phyloP scores from a whole-genome alignment of 2,888 invertebrate genomes.

The Apoda limacodes region DNA sequence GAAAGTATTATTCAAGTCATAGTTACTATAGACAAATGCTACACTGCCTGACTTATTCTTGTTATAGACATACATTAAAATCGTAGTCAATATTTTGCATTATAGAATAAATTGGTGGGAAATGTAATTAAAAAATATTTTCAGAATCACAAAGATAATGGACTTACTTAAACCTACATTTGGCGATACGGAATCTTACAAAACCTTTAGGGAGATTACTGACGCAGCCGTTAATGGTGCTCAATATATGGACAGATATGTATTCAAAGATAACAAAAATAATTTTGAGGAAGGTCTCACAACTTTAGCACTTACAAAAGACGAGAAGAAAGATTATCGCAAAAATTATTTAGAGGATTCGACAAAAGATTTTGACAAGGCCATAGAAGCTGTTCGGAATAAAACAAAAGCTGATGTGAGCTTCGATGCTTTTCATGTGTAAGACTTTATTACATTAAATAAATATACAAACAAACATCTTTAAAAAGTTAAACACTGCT shows the following conservation, averaged over 20 bases:
- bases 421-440: constrained; percentile 45
- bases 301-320: constrained; percentile 14
- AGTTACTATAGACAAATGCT: no score
- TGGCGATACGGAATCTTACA: constrained; percentile 44
- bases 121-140: no score
- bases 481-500: no score
- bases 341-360: constrained; percentile 16
- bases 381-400: constrained; percentile 27
- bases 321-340: constrained; percentile 19
- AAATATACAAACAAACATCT: no score
- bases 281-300: constrained; percentile 16
- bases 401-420: constrained; percentile 22
- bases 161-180: constrained; percentile 49
- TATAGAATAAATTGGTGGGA: no score
- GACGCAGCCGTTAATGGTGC: constrained; percentile 33
- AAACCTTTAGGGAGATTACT: constrained; percentile 34
- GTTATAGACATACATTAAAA: no score
- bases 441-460: constrained; percentile 35
- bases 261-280: constrained; percentile 25
- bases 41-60: no score
- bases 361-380: constrained; percentile 31
- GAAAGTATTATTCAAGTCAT: no score
- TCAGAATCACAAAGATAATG: constrained; percentile 44
- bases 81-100: no score
- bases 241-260: constrained; percentile 37